These are phyloP conservation scores for Vidua chalybeata DNA, from an alignment of 2,113 vertebrate species.

Conservation along the genomic window DNA sequence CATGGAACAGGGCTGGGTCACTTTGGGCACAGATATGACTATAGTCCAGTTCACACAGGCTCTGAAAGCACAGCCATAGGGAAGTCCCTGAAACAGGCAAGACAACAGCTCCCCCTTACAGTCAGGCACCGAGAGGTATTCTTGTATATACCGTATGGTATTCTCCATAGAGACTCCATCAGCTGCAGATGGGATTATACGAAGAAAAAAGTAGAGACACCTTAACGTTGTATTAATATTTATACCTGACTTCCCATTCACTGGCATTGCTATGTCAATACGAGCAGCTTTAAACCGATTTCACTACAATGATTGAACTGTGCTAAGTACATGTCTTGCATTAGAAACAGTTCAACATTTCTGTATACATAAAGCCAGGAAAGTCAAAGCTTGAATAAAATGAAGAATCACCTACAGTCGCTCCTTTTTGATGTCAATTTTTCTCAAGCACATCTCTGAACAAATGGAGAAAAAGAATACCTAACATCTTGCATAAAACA, in stretches of 20 bases:
- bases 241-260: not conserved
- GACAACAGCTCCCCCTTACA: not conserved
- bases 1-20: accelerated
- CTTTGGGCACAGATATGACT: accelerated
- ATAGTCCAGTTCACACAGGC: accelerated
- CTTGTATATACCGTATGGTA: not conserved
- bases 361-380: not conserved
- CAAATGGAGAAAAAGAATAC: not conserved
- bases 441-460: not conserved
- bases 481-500: not conserved
- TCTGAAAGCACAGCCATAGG: not conserved
- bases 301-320: not conserved
- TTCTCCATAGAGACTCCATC: not conserved
- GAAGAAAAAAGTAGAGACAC: not conserved
- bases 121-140: accelerated
- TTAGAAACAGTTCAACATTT: not conserved
- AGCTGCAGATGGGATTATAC: not conserved
- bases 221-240: not conserved
- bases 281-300: not conserved
- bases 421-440: not conserved
- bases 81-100: not conserved
- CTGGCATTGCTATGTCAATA: not conserved
- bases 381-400: not conserved
- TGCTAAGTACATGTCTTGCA: not conserved
- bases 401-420: not conserved